These are phyloP conservation scores for Sebastes taczanowskii DNA, from an alignment of 2,797 vertebrate genomes.

Conservation along the genomic window DNA sequence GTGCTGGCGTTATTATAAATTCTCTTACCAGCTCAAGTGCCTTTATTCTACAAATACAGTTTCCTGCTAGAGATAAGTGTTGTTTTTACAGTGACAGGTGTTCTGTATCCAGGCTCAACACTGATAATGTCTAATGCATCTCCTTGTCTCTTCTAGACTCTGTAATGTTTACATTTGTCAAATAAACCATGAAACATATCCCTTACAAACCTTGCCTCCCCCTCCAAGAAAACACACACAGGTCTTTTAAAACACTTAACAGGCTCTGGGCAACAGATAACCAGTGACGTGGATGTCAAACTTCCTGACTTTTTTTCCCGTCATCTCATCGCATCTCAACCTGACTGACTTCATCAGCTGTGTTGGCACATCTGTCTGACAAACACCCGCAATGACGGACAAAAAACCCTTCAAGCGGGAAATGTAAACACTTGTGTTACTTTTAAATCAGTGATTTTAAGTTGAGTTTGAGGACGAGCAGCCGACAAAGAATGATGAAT, in stretches of 20 bases:
- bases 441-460: neutral
- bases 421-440: conserved; percentile 26
- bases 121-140: conserved; percentile 24
- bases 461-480: neutral
- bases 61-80: conserved; percentile 9
- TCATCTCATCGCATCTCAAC: conserved; percentile 2
- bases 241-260: conserved; percentile 47
- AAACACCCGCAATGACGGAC: neutral
- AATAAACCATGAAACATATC: conserved; percentile 25
- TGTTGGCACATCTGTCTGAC: conserved; percentile 12
- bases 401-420: neutral
- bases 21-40: neutral
- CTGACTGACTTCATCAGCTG: conserved; percentile 5
- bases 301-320: conserved; percentile 42
- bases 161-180: conserved; percentile 41
- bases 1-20: conserved; percentile 3
- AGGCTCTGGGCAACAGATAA: conserved; percentile 14
- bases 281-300: conserved; percentile 46
- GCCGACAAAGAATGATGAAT: neutral
- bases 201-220: neutral
- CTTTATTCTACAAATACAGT: conserved; percentile 2
- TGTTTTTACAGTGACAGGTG: conserved; percentile 30
- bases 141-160: conserved; percentile 16
- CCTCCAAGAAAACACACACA: conserved; percentile 31
- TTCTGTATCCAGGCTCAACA: neutral